These are phyloP conservation scores for Lasioglossum malachurum DNA, from an alignment of 2,888 invertebrate species.

Conservation along the genomic window DNA sequence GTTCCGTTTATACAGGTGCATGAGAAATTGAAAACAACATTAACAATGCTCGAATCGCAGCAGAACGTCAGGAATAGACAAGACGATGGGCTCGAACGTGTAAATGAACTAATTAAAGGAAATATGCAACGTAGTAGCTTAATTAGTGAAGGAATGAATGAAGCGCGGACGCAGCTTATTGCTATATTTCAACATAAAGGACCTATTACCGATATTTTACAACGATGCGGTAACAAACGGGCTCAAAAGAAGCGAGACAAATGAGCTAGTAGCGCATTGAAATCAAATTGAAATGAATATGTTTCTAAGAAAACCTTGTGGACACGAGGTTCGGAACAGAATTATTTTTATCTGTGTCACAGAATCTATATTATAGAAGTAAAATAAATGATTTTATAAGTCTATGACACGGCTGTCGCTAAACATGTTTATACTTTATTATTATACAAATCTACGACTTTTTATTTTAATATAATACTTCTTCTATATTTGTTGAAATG, in stretches of 20 bases:
- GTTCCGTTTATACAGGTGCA: slow-evolving; percentile 74
- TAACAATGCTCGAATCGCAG: slow-evolving; percentile 80
- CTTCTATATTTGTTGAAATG: slow-evolving; percentile 50
- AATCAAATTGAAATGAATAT: slow-evolving; percentile 37
- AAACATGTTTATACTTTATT: slow-evolving; percentile 70
- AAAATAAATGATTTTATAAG: slow-evolving; percentile 80
- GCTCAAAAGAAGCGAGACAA: slow-evolving; percentile 97
- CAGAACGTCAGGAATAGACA: slow-evolving; percentile 77
- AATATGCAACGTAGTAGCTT: slow-evolving; percentile 97
- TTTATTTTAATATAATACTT: slow-evolving; percentile 74
- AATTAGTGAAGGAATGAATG: slow-evolving; percentile 95
- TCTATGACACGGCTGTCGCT: slow-evolving; percentile 73
- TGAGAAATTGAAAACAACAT: slow-evolving; percentile 82
- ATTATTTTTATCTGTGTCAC: slow-evolving; percentile 80
- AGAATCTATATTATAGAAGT: slow-evolving; percentile 79
- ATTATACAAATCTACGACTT: slow-evolving; percentile 70
- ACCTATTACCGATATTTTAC: slow-evolving; percentile 95
- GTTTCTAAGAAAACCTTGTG: slow-evolving; percentile 60
- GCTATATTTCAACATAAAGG: slow-evolving; percentile 96
- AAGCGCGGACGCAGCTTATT: slow-evolving; percentile 94
- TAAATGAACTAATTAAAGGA: slow-evolving; percentile 88
- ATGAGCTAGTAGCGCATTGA: slow-evolving; percentile 65
- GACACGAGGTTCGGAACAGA: slow-evolving; percentile 62
- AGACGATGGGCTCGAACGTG: slow-evolving; percentile 81
- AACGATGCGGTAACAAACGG: slow-evolving; percentile 95